Evolutionary conservation across 2,113 vertebrate species (phyloP), one percentile per base, ranked within the genome.

Genomic region (Climacteris rufus): DNA sequence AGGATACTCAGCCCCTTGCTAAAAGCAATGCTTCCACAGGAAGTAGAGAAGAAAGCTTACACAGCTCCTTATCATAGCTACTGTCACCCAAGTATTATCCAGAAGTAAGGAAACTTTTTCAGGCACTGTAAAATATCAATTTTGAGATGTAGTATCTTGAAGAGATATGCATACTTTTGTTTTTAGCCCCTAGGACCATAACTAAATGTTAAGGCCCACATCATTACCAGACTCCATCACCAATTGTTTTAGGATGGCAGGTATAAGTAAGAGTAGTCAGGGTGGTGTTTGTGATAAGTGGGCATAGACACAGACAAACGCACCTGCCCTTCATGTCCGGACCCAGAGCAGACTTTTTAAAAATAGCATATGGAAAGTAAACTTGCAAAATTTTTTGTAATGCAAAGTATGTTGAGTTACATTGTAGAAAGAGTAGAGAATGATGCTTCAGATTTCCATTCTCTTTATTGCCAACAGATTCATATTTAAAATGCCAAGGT

Each of bases 401-500:
- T 20, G 13, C 7, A 25, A 84, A 47, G 33, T 13, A 75, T 9
- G 4, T 30, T 18, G 80, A 74, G 7, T 14, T 74, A 13, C 28
- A 79, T 0, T 42, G 70, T 60, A 89, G 79, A 72, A 87, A 75
- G 18, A 89, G 9, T 7, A 28, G 66, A 95, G 76, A 90, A 56
- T 4, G 9, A 22, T 14, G 6, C 6, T 89, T 95, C 84, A 87
- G 47, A 50, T 77, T 98, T 97, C 89, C 64, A 85, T 90, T 96
- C 37, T 92, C 93, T 98, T 98, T 98, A 98, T 98, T 98, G 98
- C 97, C 97, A 98, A 98, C 78, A 97, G 74, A 96, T 96, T 96
- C 93, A 95, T 97, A 97, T 97, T 98, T 95, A 97, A 98, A 98
- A 98, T 97, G 95, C 79, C 96, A 96, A 96, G 66, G 68, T 96